phyloP scores from a whole-genome alignment of 2,113 vertebrate genomes.

The Notothenia coriiceps region DNA sequence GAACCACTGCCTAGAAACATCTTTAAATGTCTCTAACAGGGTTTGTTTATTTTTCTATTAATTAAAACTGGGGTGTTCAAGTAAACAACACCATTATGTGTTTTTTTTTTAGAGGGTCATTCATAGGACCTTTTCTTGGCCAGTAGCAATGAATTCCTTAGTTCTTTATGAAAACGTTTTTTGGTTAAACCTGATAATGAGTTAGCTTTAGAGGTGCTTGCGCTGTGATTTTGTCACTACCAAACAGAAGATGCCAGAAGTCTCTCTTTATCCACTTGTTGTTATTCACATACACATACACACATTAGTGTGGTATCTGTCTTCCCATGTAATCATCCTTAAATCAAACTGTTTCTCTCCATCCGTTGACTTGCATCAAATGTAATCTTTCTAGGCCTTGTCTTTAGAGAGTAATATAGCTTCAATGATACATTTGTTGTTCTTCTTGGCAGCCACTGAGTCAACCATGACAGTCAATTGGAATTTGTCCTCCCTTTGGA shows the following conservation, averaged over 20 bases:
- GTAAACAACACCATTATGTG: too few relatives aligned
- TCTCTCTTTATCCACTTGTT: background rate
- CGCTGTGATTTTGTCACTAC: background rate
- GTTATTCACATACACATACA: background rate
- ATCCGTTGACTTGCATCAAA: constrained; percentile 10
- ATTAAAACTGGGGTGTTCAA: too few relatives aligned
- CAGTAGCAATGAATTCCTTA: too few relatives aligned
- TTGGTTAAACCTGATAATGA: background rate
- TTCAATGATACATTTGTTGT: constrained; percentile 13
- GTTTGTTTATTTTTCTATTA: too few relatives aligned
- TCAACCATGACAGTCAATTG: constrained; percentile 50
- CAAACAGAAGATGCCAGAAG: background rate
- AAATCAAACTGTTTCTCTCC: too few relatives aligned
- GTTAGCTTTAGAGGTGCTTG: background rate
- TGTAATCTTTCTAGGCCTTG: constrained; percentile 6
- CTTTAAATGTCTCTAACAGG: too few relatives aligned
- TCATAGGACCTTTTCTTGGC: too few relatives aligned
- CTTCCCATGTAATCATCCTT: background rate
- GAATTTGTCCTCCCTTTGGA: constrained; percentile 59
- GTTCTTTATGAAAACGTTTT: background rate
- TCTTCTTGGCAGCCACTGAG: constrained; percentile 44
- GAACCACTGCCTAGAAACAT: too few relatives aligned
- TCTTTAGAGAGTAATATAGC: constrained; percentile 23
- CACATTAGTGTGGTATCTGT: background rate
- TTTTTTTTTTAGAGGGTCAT: too few relatives aligned